Percentiles rank a stretch among this genome's conserved stretches.
phyloP scores from a whole-genome alignment of 53 echinoderm and acorn worm species.

The Holothuria scabra region DNA sequence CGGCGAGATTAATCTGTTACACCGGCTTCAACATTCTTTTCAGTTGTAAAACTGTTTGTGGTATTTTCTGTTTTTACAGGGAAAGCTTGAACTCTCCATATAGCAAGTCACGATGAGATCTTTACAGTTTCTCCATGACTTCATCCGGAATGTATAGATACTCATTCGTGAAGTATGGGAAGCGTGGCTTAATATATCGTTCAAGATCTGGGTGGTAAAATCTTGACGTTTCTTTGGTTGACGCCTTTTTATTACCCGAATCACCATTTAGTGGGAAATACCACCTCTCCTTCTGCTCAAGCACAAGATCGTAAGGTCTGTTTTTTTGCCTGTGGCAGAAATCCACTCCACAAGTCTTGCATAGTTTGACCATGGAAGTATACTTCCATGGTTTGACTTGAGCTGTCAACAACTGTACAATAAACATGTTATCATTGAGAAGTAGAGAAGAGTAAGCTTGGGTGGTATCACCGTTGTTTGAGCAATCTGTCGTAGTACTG shows the following conservation, averaged over 20 bases:
- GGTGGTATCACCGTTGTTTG: neutral
- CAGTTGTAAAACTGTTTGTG: too few species aligned
- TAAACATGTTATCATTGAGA: constrained; percentile 24
- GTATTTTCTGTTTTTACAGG: too few species aligned
- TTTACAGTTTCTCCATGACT: neutral
- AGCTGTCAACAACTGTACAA: neutral
- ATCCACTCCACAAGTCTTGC: constrained; percentile 11
- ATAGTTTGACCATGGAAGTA: too few species aligned
- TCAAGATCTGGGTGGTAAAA: constrained; percentile 3
- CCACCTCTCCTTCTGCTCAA: constrained; percentile 19
- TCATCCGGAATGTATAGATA: neutral
- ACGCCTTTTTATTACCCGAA: neutral
- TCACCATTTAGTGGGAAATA: constrained; percentile 1
- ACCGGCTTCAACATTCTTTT: too few species aligned
- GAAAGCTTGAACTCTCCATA: constrained; percentile 5
- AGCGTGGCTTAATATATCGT: neutral
- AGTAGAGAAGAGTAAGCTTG: constrained; percentile 4
- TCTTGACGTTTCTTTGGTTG: constrained; percentile 18
- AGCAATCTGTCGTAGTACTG: neutral
- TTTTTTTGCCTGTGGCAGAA: constrained; percentile 25
- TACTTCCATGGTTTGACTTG: neutral
- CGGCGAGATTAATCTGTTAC: too few species aligned
- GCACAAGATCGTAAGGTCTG: constrained; percentile 1
- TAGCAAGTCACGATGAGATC: neutral
- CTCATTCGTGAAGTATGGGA: neutral